phyloP scores from a whole-genome alignment of 2,113 vertebrate species.

The Erinaceus europaeus region DNA sequence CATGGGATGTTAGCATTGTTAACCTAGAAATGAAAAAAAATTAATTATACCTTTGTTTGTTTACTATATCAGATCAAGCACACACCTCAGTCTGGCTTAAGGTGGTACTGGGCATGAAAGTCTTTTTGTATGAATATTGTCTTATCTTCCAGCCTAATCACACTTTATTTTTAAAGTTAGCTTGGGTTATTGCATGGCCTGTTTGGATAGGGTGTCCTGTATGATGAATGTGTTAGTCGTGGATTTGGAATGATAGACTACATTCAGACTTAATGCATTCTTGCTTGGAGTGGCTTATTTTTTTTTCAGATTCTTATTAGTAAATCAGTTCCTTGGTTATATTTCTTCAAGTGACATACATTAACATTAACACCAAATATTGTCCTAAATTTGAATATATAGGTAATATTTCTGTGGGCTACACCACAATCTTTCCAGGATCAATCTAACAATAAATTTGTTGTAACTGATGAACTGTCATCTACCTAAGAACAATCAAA shows the following conservation, averaged over 20 bases:
- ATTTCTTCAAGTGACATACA: neutral
- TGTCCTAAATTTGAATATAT: neutral
- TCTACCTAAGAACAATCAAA: slow-evolving; percentile 31
- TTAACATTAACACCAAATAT: neutral
- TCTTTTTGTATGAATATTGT: no score
- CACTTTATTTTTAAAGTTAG: neutral
- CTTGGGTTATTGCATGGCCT: neutral
- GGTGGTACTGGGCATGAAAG: no score
- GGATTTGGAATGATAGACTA: neutral
- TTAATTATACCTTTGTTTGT: no score
- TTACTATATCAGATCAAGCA: no score
- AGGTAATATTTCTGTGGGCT: neutral
- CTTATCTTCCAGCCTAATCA: no score
- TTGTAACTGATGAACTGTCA: slow-evolving; percentile 8
- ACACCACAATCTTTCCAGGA: neutral
- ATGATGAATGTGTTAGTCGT: neutral
- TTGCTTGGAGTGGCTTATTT: neutral
- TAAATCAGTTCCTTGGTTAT: neutral
- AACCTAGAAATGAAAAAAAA: no score
- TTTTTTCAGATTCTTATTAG: neutral
- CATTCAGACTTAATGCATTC: neutral
- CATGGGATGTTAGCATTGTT: no score
- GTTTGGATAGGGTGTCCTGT: neutral
- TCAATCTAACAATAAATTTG: slow-evolving; percentile 1
- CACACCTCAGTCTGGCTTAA: no score